Evolutionary conservation across 2,113 vertebrate genomes (phyloP), one percentile per base, ranked within the genome.

Genomic region (Megaceryle maxima): DNA sequence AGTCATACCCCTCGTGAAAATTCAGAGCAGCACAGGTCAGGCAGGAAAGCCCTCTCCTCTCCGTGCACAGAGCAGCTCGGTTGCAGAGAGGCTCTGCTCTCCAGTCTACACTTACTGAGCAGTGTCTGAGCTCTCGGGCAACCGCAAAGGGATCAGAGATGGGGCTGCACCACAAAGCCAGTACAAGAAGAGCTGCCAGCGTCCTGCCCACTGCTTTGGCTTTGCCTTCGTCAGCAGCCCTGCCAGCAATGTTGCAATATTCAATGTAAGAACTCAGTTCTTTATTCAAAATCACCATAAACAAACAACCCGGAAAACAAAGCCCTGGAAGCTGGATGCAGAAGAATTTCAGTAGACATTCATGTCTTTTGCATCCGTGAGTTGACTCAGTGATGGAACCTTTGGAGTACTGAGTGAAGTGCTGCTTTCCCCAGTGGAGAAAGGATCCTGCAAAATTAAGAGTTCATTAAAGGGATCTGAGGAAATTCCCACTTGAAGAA

Each of bases 11-110:
- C 26, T 28, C 0, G 0, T 43, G 67, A 67, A 56, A 67, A 77
- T 33, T 6, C n/a, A 12, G 4, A 15, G 7, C 73, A 41, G 50
- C 15, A 13, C 50, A 3, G 4, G 39, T 3, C 0, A 1, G n/a
- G 33, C 2, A 25, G 69, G 35, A 83, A 51, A 81, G 18, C 10
- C 17, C 41, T 35, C 44, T 63, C 60, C n/a, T 39, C 24, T 33
- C 35, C 17, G 25, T 46, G 48, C 43, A 48, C 66, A 33, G 35
- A 50, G 74, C 62, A 74, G 39, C 25, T 50, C 57, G 19, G 20
- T 20, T 63, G 35, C 43, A 51, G 41, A 24, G 39, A 33, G 24
- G 41, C 11, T 78, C 41, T 48, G 25, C 19, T 7, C 51, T 53
- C 51, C 15, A 26, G 25, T 10, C 51, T 15, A 53, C 13, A 14